Conservation (phyloP, 2,797 vertebrate species). For the Spizella passerina region DNA sequence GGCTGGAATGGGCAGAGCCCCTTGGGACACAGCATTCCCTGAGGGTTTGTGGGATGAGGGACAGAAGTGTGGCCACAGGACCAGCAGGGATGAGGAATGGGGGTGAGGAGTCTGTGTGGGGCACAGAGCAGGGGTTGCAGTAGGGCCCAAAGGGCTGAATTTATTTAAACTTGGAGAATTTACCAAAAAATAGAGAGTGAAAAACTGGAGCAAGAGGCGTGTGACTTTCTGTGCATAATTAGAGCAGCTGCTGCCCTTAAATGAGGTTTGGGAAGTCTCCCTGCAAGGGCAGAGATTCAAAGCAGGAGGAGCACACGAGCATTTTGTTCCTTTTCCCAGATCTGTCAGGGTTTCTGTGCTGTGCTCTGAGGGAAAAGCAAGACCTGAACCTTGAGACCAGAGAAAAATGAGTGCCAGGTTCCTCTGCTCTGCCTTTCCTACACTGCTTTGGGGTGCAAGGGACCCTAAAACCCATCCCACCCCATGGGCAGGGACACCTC, state of each 20-base stretch:
- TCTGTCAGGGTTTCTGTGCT: background rate
- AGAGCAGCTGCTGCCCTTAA: background rate
- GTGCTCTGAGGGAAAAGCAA: background rate
- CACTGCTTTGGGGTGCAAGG: background rate
- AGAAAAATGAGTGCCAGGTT: background rate
- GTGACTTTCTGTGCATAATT: background rate
- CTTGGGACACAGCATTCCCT: background rate
- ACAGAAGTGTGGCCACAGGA: background rate
- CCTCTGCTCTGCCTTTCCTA: background rate
- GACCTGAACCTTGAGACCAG: accelerated
- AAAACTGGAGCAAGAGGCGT: background rate
- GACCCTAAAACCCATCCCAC: background rate
- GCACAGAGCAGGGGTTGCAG: background rate
- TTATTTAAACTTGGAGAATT: background rate
- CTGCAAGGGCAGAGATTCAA: background rate
- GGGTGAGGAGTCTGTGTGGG: background rate
- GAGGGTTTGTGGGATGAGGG: background rate
- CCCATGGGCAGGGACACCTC: background rate
- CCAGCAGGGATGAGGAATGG: accelerated
- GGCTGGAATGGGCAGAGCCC: background rate
- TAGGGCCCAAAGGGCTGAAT: accelerated
- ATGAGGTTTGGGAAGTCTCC: background rate
- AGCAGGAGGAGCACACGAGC: background rate
- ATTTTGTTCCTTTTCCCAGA: background rate
- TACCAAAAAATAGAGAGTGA: background rate